Evolutionary conservation across 2,113 vertebrate species (phyloP).

Genomic region (Zonotrichia leucophrys): DNA sequence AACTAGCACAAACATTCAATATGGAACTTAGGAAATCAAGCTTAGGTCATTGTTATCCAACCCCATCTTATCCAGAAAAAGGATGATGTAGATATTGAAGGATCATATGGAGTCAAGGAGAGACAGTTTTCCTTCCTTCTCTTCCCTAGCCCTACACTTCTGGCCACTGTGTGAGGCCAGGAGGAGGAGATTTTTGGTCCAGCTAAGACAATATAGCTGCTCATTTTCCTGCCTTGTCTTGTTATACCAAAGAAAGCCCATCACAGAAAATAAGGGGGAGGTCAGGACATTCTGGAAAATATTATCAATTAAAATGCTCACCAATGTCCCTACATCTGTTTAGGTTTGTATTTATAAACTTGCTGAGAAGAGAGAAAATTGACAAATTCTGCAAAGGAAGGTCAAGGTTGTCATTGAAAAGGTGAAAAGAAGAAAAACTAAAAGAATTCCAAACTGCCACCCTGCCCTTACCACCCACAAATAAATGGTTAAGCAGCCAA

Average conservation of each 20-base stretch:
- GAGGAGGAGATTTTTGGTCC: neutral
- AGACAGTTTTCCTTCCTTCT: neutral
- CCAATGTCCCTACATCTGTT: neutral
- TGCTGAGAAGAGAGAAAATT: neutral
- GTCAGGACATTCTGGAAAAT: neutral
- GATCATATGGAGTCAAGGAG: neutral
- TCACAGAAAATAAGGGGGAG: neutral
- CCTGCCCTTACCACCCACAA: neutral
- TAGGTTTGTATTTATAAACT: neutral
- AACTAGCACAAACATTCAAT: neutral
- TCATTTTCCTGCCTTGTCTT: neutral
- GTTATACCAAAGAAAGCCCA: neutral
- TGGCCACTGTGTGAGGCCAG: neutral
- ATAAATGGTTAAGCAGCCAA: neutral
- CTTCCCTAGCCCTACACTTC: neutral
- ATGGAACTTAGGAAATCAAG: neutral
- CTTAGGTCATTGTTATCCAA: neutral
- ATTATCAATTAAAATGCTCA: neutral
- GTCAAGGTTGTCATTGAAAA: neutral
- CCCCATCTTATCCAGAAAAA: neutral
- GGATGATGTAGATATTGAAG: neutral
- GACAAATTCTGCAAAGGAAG: neutral
- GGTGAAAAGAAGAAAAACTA: neutral
- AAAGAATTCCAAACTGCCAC: neutral
- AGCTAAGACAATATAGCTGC: neutral